Evolutionary conservation across 53 echinoderm and acorn worm species (phyloP).

Genomic region (Astropecten irregularis): DNA sequence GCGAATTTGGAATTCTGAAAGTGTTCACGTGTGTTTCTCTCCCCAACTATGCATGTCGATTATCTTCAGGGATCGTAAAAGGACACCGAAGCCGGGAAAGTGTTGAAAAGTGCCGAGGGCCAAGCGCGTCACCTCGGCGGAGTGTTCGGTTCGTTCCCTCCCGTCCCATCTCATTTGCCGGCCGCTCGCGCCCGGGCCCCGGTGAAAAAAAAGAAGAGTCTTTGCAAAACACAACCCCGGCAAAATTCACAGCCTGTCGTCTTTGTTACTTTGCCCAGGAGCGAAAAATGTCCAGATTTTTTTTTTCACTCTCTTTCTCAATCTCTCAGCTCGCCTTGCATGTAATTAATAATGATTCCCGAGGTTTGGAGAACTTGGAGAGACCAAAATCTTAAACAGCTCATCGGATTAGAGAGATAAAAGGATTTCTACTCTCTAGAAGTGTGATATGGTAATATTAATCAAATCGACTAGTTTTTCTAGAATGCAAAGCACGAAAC

Average conservation of each 20-base stretch:
- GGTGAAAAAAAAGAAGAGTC: slow-evolving; percentile 52
- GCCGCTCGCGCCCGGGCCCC: neutral
- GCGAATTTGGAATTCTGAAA: neutral
- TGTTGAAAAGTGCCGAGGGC: slow-evolving; percentile 36
- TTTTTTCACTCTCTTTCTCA: no score
- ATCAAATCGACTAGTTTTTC: no score
- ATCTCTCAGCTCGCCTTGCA: no score
- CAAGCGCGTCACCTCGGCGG: slow-evolving; percentile 8
- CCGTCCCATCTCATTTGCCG: slow-evolving; percentile 23
- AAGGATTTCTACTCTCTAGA: no score
- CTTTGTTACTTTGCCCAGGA: slow-evolving; percentile 23
- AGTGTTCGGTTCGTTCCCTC: neutral
- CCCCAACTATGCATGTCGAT: neutral
- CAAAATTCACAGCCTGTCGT: slow-evolving; percentile 3
- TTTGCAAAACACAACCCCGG: no score
- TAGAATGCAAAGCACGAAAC: no score
- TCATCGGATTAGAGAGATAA: no score
- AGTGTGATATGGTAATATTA: no score
- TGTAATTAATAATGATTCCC: slow-evolving; percentile 16
- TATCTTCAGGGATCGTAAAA: neutral
- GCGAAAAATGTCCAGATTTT: slow-evolving; percentile 17
- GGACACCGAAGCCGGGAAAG: slow-evolving; percentile 27
- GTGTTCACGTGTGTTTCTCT: slow-evolving; percentile 9
- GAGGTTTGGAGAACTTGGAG: no score
- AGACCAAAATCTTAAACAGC: no score